Conservation (phyloP, 53 echinoderm and acorn worm species). For the Henricia sp. region DNA sequence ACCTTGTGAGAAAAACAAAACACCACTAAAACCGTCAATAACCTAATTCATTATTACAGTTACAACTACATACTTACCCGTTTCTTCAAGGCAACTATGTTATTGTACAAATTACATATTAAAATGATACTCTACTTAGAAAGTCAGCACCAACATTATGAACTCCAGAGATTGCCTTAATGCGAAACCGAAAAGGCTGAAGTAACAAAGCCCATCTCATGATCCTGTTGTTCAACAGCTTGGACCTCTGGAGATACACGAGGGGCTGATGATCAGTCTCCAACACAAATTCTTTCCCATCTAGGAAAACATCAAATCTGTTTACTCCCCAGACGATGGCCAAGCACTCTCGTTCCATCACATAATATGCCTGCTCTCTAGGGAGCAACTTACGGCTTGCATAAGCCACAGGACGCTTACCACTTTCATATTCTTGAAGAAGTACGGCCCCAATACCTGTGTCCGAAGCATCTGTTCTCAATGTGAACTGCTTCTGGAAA, state of each 20-base stretch:
- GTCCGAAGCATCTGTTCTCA: slow-evolving; percentile 51
- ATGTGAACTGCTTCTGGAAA: slow-evolving; percentile 21
- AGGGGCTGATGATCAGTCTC: slow-evolving; percentile 52
- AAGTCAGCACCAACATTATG: slow-evolving; percentile 68
- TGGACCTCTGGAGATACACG: slow-evolving; percentile 8
- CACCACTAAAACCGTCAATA: neutral
- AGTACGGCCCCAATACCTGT: slow-evolving; percentile 24
- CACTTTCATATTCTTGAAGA: neutral
- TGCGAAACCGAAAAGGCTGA: slow-evolving; percentile 54
- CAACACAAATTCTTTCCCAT: slow-evolving; percentile 46
- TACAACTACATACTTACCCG: too few species aligned
- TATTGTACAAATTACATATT: neutral
- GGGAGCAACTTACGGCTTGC: neutral
- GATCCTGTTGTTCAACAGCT: slow-evolving; percentile 38
- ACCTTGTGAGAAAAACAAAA: neutral
- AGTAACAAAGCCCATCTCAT: slow-evolving; percentile 50
- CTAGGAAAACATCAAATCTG: slow-evolving; percentile 31
- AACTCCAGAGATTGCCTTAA: slow-evolving; percentile 54
- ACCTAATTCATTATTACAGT: too few species aligned
- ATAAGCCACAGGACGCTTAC: slow-evolving; percentile 17
- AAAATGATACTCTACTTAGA: slow-evolving; percentile 47
- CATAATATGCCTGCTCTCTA: slow-evolving; percentile 6
- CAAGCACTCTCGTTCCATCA: slow-evolving; percentile 48
- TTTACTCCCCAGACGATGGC: slow-evolving; percentile 31
- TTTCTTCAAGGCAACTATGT: neutral